phyloP scores from a whole-genome alignment of 2,797 vertebrate species.

The Pangasius sanitwongsei region DNA sequence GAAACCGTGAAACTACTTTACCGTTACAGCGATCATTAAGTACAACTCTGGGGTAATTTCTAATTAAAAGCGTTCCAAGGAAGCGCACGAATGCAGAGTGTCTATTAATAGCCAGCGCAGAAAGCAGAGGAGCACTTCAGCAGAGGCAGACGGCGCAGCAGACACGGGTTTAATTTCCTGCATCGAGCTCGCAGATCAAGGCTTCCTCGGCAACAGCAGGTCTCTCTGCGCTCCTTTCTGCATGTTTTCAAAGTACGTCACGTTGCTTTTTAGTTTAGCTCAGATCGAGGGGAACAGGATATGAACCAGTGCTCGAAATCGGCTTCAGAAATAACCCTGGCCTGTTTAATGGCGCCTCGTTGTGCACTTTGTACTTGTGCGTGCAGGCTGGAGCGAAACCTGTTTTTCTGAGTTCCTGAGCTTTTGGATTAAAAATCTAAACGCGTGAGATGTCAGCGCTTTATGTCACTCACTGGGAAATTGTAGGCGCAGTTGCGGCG shows the following conservation, averaged over 20 bases:
- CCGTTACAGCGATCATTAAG: neutral
- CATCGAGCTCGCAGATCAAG: neutral
- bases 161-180: conserved; percentile 6
- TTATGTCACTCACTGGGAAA: conserved; percentile 79
- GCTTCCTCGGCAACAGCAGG: neutral
- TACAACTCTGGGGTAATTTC: conserved; percentile 16
- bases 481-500: conserved; percentile 96
- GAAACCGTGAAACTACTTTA: neutral
- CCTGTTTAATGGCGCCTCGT: neutral
- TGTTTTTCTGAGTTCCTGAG: neutral
- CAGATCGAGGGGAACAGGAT: neutral
- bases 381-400: neutral
- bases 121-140: neutral
- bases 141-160: neutral
- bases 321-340: neutral
- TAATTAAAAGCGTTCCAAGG: neutral
- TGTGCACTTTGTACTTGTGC: neutral
- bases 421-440: neutral
- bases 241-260: neutral
- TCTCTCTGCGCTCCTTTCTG: neutral
- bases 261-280: neutral
- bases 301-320: neutral
- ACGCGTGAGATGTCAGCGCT: neutral
- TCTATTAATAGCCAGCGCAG: neutral
- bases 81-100: neutral